phyloP scores from a whole-genome alignment of 53 echinoderm and acorn worm genomes.

The Antedon mediterranea region DNA sequence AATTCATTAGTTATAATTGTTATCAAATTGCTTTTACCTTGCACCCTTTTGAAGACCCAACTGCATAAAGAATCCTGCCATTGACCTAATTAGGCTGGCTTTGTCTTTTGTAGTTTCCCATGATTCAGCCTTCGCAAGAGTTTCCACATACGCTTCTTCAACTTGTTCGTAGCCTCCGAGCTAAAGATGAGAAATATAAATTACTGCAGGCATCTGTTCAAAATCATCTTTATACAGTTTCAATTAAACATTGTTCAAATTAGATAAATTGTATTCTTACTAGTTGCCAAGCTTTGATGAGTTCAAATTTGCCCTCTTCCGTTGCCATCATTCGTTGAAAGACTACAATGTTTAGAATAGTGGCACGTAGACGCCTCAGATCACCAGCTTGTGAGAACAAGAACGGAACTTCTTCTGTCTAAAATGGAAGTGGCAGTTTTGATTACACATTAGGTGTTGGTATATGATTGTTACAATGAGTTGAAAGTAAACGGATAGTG shows the following conservation, averaged over 20 bases:
- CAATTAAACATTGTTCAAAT: too few relatives aligned
- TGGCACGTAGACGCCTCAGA: constrained; percentile 1
- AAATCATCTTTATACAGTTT: too few relatives aligned
- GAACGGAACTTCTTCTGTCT: constrained; percentile 11
- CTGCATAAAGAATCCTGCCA: constrained; percentile 23
- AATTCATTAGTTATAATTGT: background rate
- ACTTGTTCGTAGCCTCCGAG: constrained; percentile 13
- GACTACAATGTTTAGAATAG: constrained; percentile 2
- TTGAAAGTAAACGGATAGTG: too few relatives aligned
- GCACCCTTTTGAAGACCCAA: constrained; percentile 9
- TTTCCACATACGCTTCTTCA: constrained; percentile 7
- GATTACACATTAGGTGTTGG: too few relatives aligned
- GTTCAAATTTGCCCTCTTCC: constrained; percentile 15
- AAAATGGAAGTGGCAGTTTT: too few relatives aligned
- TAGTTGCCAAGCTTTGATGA: constrained; percentile 12
- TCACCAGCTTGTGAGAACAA: constrained; percentile 5
- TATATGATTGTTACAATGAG: too few relatives aligned
- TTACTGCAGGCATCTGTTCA: too few relatives aligned
- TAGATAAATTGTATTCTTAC: background rate
- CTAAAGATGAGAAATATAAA: background rate
- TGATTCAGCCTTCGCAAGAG: background rate
- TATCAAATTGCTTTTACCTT: background rate
- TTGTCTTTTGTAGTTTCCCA: background rate
- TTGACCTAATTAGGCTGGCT: background rate
- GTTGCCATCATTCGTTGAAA: constrained; percentile 11